phyloP scores from a whole-genome alignment of 2,888 invertebrate genomes.

The Hecatera dysodea region DNA sequence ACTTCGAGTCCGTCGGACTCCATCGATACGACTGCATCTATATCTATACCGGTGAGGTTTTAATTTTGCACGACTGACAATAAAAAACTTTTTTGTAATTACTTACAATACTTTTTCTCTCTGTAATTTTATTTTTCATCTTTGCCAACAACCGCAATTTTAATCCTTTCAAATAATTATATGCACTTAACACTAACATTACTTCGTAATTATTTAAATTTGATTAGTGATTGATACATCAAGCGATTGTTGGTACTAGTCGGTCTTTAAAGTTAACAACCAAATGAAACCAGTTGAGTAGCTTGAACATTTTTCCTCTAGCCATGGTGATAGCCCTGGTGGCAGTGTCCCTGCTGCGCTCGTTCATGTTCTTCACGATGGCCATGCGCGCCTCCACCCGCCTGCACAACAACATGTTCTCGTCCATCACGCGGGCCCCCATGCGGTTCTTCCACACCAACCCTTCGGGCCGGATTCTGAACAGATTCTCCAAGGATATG shows the following conservation, averaged over 20 bases:
- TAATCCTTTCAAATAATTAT: no score
- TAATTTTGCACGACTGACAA: no score
- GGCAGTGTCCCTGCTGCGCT: conserved; percentile 87
- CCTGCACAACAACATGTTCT: conserved; percentile 96
- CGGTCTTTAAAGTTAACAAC: no score
- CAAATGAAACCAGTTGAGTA: no score
- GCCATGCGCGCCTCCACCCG: conserved; percentile 94
- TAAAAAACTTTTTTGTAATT: no score
- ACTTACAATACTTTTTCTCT: no score
- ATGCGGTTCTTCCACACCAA: conserved; percentile 97
- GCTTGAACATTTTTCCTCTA: conserved; percentile 61
- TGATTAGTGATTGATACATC: no score
- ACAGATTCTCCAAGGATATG: conserved; percentile 97
- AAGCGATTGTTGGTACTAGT: no score
- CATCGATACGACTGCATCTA: conserved; percentile 87
- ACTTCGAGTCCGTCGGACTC: conserved; percentile 68
- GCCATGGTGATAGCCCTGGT: conserved; percentile 89
- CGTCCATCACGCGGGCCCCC: conserved; percentile 94
- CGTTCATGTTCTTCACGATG: conserved; percentile 91
- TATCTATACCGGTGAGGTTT: conserved; percentile 83
- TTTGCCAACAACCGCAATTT: no score
- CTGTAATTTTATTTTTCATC: no score
- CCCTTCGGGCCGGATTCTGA: conserved; percentile 95
- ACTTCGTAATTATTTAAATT: no score
- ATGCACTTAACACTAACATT: no score